These are phyloP conservation scores for Melanotaenia parkinsoni DNA, from an alignment of 2,797 vertebrate species.

Conservation along the genomic window DNA sequence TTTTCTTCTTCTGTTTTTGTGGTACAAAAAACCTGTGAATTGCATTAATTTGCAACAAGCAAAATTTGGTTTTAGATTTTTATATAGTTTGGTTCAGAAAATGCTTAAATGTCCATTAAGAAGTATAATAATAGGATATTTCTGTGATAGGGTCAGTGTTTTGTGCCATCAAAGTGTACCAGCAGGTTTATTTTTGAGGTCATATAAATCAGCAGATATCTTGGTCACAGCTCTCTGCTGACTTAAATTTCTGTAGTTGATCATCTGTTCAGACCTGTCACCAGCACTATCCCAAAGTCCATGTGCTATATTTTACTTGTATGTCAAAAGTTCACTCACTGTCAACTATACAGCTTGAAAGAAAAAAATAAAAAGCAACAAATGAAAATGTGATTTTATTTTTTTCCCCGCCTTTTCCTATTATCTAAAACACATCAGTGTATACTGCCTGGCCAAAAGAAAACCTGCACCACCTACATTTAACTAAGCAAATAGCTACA, in stretches of 20 bases:
- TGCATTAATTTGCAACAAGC: neutral
- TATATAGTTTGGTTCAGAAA: neutral
- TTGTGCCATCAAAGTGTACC: neutral
- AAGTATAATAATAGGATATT: neutral
- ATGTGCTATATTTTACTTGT: constrained; percentile 9
- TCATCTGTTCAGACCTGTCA: neutral
- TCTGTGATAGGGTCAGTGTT: neutral
- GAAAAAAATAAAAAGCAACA: constrained; percentile 32
- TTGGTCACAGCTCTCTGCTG: neutral
- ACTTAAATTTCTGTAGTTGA: neutral
- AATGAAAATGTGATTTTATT: constrained; percentile 44
- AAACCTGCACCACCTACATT: too few relatives aligned
- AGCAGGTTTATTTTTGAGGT: neutral
- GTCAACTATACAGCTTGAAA: constrained; percentile 32
- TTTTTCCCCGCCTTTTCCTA: constrained; percentile 5
- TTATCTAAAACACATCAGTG: constrained; percentile 49
- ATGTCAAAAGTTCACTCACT: constrained; percentile 19
- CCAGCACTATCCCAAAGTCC: neutral
- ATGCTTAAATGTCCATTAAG: neutral
- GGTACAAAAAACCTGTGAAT: neutral
- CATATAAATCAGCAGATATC: neutral
- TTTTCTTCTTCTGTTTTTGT: neutral
- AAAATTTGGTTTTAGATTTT: too few relatives aligned
- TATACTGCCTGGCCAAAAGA: too few relatives aligned
- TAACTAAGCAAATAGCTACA: too few relatives aligned